Percentiles rank a stretch among this genome's conserved stretches.
phyloP scores from a whole-genome alignment of 2,797 vertebrate species.

The Spea hammondii region DNA sequence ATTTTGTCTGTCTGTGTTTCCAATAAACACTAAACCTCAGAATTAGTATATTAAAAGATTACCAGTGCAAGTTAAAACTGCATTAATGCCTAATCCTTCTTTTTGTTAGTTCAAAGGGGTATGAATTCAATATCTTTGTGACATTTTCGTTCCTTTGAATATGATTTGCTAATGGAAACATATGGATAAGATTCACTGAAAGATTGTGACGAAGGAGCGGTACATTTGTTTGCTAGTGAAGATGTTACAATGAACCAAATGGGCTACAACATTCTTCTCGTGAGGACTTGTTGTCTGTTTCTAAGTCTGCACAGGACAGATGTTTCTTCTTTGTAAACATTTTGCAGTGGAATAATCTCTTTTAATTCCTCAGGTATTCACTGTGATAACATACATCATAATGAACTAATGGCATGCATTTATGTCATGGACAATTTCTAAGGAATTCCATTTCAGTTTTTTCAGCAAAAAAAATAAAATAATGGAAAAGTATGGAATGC shows the following conservation, averaged over 20 bases:
- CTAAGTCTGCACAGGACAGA: slow-evolving; percentile 42
- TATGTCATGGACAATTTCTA: slow-evolving; percentile 52
- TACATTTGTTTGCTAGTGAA: slow-evolving; percentile 32
- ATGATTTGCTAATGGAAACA: slow-evolving; percentile 37
- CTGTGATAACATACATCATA: slow-evolving; percentile 49
- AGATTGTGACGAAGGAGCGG: not conserved
- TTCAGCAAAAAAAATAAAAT: slow-evolving; percentile 45
- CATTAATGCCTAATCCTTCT: slow-evolving; percentile 13
- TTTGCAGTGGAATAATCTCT: slow-evolving; percentile 49
- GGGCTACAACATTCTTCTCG: slow-evolving; percentile 34
- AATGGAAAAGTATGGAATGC: slow-evolving; percentile 47
- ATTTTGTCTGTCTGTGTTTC: slow-evolving; percentile 9
- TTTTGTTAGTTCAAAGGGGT: slow-evolving; percentile 7
- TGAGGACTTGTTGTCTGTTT: slow-evolving; percentile 46
- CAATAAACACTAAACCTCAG: slow-evolving; percentile 1
- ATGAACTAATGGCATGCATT: slow-evolving; percentile 49
- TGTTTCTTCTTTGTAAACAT: slow-evolving; percentile 50
- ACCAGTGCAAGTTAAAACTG: slow-evolving; percentile 11
- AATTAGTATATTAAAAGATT: slow-evolving; percentile 14
- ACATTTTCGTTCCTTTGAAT: slow-evolving; percentile 26
- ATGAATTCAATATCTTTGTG: slow-evolving; percentile 30
- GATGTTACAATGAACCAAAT: slow-evolving; percentile 24
- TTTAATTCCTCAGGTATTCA: slow-evolving; percentile 51
- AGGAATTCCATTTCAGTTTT: slow-evolving; percentile 48
- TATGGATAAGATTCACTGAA: slow-evolving; percentile 15